A percentile compares a stretch with the other conserved stretches of the same genome.
Conservation (phyloP, 2,113 vertebrate species). For the Chaenocephalus aceratus region DNA sequence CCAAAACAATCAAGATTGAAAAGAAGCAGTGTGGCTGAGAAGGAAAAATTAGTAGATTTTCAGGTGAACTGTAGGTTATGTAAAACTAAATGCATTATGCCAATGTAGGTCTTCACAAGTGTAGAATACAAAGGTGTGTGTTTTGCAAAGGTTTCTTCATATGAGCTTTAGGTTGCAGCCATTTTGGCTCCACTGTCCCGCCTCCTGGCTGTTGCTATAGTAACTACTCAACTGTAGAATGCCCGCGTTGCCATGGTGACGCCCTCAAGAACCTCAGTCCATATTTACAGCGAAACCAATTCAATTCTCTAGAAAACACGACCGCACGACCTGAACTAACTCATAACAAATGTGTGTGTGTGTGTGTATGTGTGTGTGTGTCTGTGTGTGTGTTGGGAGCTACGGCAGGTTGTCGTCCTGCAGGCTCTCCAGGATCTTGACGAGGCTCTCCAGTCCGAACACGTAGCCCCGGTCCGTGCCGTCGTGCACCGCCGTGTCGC, state of each 20-base stretch:
- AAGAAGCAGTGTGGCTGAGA: too few relatives aligned
- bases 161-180: not conserved
- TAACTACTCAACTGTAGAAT: slow-evolving; percentile 37
- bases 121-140: slow-evolving; percentile 32
- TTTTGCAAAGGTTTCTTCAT: not conserved
- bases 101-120: slow-evolving; percentile 52
- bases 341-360: slow-evolving; percentile 24
- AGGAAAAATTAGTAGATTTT: too few relatives aligned
- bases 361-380: not conserved
- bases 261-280: slow-evolving; percentile 23
- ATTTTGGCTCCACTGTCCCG: slow-evolving; percentile 33
- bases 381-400: slow-evolving; percentile 13
- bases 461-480: slow-evolving; percentile 95
- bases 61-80: not conserved
- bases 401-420: slow-evolving; percentile 87
- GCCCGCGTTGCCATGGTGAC: slow-evolving; percentile 47
- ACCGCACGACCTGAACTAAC: slow-evolving; percentile 3
- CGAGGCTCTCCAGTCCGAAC: slow-evolving; percentile 95
- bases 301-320: slow-evolving; percentile 8
- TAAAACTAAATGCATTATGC: slow-evolving; percentile 4
- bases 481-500: slow-evolving; percentile 94
- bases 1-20: too few relatives aligned
- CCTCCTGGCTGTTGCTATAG: slow-evolving; percentile 34
- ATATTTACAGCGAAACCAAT: slow-evolving; percentile 37
- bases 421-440: slow-evolving; percentile 94